A percentile compares a stretch with the other conserved stretches of the same genome.
Conservation (phyloP, 2,888 invertebrate genomes). For the Cryptosula pallasiana region DNA sequence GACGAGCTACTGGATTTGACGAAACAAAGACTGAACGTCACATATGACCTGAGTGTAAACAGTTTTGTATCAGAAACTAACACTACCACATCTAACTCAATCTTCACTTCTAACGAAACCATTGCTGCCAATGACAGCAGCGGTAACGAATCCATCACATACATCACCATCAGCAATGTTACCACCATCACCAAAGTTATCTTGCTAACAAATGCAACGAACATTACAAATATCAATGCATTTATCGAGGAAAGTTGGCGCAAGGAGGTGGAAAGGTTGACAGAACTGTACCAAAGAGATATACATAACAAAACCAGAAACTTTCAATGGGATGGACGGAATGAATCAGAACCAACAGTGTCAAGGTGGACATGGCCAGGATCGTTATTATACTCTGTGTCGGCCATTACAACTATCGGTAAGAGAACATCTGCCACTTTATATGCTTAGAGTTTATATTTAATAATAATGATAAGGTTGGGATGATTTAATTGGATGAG, state of each 20-base stretch:
- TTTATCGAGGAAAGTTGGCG: neutral
- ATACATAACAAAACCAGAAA: neutral
- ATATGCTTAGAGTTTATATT: no score
- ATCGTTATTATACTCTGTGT: neutral
- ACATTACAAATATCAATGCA: no score
- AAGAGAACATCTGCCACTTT: neutral
- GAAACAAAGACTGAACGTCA: no score
- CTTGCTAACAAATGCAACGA: no score
- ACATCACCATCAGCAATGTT: neutral
- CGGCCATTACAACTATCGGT: conserved; percentile 20
- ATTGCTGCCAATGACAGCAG: no score
- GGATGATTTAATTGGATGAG: no score
- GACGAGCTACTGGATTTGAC: no score
- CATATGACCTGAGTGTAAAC: no score
- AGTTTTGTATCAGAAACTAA: no score
- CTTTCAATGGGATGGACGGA: neutral
- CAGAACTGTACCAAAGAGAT: neutral
- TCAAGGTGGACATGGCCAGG: neutral
- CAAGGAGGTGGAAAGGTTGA: neutral
- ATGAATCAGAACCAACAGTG: neutral
- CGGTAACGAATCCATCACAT: neutral
- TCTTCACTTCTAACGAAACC: neutral
- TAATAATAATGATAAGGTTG: no score
- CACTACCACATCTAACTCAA: neutral
- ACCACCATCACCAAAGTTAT: no score